Conservation (phyloP, 2,888 invertebrate species). For the Himalopsyche tibetana region DNA sequence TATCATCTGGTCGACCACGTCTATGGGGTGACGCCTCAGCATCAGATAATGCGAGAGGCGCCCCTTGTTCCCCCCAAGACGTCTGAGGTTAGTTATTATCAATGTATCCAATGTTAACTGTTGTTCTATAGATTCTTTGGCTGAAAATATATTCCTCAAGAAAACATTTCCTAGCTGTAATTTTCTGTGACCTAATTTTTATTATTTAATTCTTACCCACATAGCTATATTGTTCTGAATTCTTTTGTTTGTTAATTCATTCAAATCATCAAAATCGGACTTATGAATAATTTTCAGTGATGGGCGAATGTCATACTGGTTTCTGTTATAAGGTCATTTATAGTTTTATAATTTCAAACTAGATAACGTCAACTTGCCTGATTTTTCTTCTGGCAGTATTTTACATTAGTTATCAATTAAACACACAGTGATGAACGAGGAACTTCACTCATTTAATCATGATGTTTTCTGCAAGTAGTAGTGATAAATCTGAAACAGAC, state of each 20-base stretch:
- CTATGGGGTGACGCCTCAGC: slow-evolving; percentile 89
- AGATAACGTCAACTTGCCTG: not conserved
- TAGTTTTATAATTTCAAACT: not conserved
- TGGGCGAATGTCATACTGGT: not conserved
- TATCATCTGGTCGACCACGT: slow-evolving; percentile 91
- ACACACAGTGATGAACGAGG: not conserved
- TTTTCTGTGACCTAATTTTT: slow-evolving; percentile 8
- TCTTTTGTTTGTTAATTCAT: not conserved
- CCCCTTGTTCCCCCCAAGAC: slow-evolving; percentile 77
- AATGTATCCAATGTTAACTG: not conserved
- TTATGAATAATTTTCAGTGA: not conserved
- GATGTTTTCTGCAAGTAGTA: no score
- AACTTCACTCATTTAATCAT: not conserved
- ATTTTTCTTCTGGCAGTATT: not conserved
- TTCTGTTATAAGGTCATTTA: not conserved
- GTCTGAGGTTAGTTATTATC: slow-evolving; percentile 73
- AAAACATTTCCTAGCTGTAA: not conserved
- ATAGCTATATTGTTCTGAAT: not conserved
- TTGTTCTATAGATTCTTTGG: no score
- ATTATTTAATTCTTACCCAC: slow-evolving; percentile 31
- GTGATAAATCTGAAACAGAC: no score
- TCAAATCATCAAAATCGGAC: not conserved
- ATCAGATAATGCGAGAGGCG: slow-evolving; percentile 79
- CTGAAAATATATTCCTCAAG: no score
- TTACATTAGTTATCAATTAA: not conserved